Evolutionary conservation across 2,888 invertebrate species (phyloP).

Genomic region (Suillia variegata): DNA sequence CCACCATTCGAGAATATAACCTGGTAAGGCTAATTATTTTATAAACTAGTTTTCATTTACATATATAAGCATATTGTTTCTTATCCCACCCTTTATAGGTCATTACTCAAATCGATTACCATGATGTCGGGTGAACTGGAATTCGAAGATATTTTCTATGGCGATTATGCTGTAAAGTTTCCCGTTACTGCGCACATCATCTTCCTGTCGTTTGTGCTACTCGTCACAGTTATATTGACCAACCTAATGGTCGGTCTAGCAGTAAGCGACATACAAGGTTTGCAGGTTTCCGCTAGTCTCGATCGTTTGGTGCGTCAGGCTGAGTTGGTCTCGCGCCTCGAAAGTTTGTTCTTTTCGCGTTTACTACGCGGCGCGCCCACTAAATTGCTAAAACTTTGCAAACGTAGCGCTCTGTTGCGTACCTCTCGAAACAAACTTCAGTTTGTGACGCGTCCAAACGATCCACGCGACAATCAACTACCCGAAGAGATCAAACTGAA

Average conservation of each 20-base stretch:
- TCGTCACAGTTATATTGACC: constrained; percentile 81
- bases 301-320: constrained; percentile 82
- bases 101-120: constrained; percentile 76
- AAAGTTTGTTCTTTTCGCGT: constrained; percentile 81
- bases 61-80: background rate
- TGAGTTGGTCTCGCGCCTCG: constrained; percentile 79
- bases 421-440: constrained; percentile 75
- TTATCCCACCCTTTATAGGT: constrained; percentile 33
- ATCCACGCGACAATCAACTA: constrained; percentile 77
- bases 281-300: constrained; percentile 79
- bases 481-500: constrained; percentile 77
- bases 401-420: constrained; percentile 76
- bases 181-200: constrained; percentile 77
- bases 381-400: constrained; percentile 69
- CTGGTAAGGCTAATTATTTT: constrained; percentile 37
- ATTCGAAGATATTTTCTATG: constrained; percentile 82
- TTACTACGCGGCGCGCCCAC: constrained; percentile 71
- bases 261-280: constrained; percentile 83
- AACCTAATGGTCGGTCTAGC: constrained; percentile 85
- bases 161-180: constrained; percentile 66
- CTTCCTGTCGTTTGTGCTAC: constrained; percentile 76
- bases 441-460: constrained; percentile 79
- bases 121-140: constrained; percentile 91
- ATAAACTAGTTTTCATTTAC: background rate
- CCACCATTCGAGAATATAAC: constrained; percentile 70